These are phyloP conservation scores for Scolanthus callimorphus DNA, from an alignment of 92 coral and sea anemone genomes.

Conservation along the genomic window DNA sequence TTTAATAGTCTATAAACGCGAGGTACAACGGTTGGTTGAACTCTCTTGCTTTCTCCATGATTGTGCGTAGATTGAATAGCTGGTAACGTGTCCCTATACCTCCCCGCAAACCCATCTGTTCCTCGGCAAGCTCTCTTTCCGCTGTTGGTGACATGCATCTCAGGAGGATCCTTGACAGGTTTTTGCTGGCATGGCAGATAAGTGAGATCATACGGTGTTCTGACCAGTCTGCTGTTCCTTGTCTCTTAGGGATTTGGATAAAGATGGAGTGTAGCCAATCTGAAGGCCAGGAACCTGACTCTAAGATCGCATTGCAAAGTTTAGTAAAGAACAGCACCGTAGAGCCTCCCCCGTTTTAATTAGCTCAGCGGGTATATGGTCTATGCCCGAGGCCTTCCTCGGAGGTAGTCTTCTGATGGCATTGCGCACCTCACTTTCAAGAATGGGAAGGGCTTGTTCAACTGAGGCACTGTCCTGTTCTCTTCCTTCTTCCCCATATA, in stretches of 20 bases:
- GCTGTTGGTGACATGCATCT: background rate
- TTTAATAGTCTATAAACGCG: background rate
- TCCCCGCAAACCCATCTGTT: background rate
- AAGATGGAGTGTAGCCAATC: constrained; percentile 11
- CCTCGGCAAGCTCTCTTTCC: background rate
- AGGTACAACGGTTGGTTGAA: background rate
- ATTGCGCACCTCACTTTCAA: too few species aligned
- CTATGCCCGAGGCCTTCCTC: too few species aligned
- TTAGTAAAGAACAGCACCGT: too few species aligned
- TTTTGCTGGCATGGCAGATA: background rate
- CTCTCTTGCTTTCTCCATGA: background rate
- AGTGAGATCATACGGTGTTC: background rate
- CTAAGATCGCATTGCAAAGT: too few species aligned
- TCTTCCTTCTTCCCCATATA: too few species aligned
- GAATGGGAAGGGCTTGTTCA: too few species aligned
- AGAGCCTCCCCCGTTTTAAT: too few species aligned
- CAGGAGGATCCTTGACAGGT: background rate
- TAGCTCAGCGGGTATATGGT: too few species aligned
- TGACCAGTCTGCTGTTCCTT: background rate
- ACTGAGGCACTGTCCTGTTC: too few species aligned
- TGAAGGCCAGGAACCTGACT: too few species aligned
- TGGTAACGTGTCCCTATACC: background rate
- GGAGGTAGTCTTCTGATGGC: too few species aligned
- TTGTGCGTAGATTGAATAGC: background rate
- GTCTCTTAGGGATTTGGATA: background rate